Evolutionary conservation across 2,888 invertebrate genomes (phyloP).

Genomic region (Beris morrisii): DNA sequence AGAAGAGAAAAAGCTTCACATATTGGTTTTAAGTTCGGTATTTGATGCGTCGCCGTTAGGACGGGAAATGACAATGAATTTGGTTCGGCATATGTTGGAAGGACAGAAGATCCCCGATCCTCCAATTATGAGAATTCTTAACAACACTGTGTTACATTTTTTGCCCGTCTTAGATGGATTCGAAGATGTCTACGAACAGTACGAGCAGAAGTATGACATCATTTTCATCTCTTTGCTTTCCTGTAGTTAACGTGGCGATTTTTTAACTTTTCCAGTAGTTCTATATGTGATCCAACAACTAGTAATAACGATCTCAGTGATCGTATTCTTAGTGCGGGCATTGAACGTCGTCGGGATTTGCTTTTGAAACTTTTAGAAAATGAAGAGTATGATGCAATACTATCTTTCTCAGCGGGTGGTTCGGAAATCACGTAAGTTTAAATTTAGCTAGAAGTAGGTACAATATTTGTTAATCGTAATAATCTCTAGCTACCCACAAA

Average conservation of each 20-base stretch:
- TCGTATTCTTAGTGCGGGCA: constrained; percentile 59
- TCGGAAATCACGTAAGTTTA: constrained; percentile 63
- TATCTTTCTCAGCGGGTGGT: constrained; percentile 75
- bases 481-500: constrained; percentile 46
- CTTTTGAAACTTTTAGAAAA: constrained; percentile 67
- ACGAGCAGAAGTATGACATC: constrained; percentile 47
- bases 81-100: constrained; percentile 77
- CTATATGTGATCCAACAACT: constrained; percentile 52
- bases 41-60: constrained; percentile 81
- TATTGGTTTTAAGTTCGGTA: constrained; percentile 81
- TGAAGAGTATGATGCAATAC: constrained; percentile 70
- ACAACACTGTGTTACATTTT: constrained; percentile 76
- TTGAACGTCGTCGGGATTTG: constrained; percentile 50
- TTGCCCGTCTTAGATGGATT: constrained; percentile 63
- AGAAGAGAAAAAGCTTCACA: constrained; percentile 79
- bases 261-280: constrained; percentile 43
- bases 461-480: neutral
- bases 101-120: constrained; percentile 73
- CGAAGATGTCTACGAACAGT: constrained; percentile 46
- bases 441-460: neutral
- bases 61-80: constrained; percentile 78
- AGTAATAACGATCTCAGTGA: constrained; percentile 65
- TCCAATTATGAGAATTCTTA: constrained; percentile 64
- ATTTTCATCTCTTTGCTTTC: neutral
- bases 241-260: constrained; percentile 8